Conservation (phyloP, 2,888 invertebrate species). For the Melitaea athalia region DNA sequence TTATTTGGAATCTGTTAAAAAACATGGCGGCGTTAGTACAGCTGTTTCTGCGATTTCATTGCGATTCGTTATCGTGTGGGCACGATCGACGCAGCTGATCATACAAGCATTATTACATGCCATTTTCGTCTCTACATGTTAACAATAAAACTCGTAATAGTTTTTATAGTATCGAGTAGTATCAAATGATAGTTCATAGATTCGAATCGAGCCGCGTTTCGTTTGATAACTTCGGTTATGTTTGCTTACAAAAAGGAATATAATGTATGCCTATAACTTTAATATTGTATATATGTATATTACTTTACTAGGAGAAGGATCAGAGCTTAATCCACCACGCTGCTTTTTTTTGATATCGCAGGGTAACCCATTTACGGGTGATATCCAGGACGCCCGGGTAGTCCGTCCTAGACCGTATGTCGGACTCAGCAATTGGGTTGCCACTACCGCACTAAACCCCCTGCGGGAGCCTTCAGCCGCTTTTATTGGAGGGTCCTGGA, state of each 20-base stretch:
- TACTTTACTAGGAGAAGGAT: no score
- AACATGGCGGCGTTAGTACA: conserved; percentile 61
- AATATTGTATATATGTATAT: no score
- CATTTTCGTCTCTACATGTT: conserved; percentile 12
- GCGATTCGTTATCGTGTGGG: conserved; percentile 48
- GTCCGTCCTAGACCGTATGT: no score
- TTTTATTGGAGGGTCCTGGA: no score
- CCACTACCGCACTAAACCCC: no score
- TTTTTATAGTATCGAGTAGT: conserved; percentile 3
- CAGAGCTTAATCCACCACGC: no score
- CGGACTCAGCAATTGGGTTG: no score
- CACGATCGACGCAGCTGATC: conserved; percentile 44
- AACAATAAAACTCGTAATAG: conserved; percentile 3
- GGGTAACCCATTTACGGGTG: no score
- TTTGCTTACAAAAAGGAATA: conserved; percentile 32
- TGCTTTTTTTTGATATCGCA: no score
- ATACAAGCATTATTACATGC: conserved; percentile 31
- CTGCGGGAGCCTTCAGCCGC: no score
- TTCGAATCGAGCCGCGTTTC: conserved; percentile 33
- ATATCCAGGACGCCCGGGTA: no score
- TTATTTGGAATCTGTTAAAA: conserved; percentile 9
- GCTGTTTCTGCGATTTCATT: conserved; percentile 59
- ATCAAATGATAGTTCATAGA: conserved; percentile 28
- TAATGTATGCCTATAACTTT: no score
- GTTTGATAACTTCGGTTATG: conserved; percentile 40